Conservation (phyloP, 2,888 invertebrate genomes). For the Choristoneura rosaceana region DNA sequence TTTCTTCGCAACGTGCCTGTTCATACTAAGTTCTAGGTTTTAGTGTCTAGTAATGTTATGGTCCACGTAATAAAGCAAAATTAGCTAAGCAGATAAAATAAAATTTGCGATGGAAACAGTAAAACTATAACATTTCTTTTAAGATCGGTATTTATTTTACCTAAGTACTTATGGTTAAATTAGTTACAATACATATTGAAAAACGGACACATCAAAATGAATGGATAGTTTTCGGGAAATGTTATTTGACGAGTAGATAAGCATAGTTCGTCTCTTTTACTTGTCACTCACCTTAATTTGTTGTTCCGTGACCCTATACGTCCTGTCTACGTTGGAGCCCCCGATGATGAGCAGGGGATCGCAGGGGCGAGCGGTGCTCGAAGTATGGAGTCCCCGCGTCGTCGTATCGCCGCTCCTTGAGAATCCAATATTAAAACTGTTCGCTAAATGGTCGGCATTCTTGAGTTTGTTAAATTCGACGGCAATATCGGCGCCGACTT, state of each 20-base stretch:
- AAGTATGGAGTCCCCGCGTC: conserved; percentile 65
- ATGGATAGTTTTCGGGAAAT: not conserved
- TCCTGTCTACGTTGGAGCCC: conserved; percentile 91
- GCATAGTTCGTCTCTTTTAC: not conserved
- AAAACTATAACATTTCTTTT: not conserved
- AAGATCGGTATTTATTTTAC: not conserved
- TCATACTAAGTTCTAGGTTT: not conserved
- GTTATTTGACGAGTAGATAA: not conserved
- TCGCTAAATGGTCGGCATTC: conserved; percentile 60
- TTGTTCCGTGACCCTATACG: conserved; percentile 87
- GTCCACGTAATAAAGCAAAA: not conserved
- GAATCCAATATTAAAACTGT: conserved; percentile 61
- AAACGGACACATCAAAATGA: not conserved
- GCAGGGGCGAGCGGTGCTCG: conserved; percentile 44
- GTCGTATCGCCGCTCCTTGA: conserved; percentile 51
- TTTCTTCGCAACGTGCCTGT: too few relatives aligned
- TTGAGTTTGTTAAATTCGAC: conserved; percentile 83
- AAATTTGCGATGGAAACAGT: not conserved
- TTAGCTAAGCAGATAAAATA: too few relatives aligned
- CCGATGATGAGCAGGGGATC: conserved; percentile 89
- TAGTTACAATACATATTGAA: not conserved
- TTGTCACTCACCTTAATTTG: conserved; percentile 87
- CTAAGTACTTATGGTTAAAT: not conserved
- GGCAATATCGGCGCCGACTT: conserved; percentile 92
- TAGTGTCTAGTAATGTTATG: not conserved